Evolutionary conservation across 1,140 invertebrate genomes (phyloP).

Genomic region (Apis florea): DNA sequence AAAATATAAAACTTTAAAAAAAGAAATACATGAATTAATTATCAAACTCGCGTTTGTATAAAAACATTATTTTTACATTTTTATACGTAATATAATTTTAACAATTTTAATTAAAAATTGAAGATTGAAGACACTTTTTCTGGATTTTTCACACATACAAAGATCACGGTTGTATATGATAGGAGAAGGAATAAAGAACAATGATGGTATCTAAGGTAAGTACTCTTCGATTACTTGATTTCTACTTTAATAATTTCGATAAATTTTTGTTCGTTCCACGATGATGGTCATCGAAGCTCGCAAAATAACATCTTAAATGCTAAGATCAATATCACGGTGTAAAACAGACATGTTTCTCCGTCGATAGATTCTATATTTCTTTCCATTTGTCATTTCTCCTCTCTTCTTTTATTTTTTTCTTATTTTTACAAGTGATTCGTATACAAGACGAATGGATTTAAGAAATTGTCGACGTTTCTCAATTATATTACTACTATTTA

Average conservation of each 20-base stretch:
- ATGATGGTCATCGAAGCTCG: not conserved
- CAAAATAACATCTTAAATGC: slow-evolving; percentile 31
- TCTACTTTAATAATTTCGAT: slow-evolving; percentile 1
- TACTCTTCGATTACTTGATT: slow-evolving; percentile 3
- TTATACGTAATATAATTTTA: not conserved
- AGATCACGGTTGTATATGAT: not conserved
- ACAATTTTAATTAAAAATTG: not conserved
- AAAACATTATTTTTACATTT: not conserved
- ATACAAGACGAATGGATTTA: slow-evolving; percentile 42
- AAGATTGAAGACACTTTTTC: not conserved
- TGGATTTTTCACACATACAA: not conserved
- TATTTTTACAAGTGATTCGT: slow-evolving; percentile 51
- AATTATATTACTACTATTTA: slow-evolving; percentile 45
- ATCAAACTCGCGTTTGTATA: not conserved
- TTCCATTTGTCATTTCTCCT: not conserved
- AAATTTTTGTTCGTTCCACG: not conserved
- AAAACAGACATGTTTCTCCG: not conserved
- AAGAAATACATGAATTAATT: not conserved
- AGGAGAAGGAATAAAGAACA: not conserved
- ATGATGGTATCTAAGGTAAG: slow-evolving; percentile 19
- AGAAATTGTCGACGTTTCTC: slow-evolving; percentile 24
- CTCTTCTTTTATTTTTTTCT: not conserved
- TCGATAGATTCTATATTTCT: slow-evolving; percentile 5
- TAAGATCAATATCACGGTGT: slow-evolving; percentile 19
- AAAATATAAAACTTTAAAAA: not conserved